phyloP scores from a whole-genome alignment of 2,113 vertebrate species.

The Phylloscopus whistleri region DNA sequence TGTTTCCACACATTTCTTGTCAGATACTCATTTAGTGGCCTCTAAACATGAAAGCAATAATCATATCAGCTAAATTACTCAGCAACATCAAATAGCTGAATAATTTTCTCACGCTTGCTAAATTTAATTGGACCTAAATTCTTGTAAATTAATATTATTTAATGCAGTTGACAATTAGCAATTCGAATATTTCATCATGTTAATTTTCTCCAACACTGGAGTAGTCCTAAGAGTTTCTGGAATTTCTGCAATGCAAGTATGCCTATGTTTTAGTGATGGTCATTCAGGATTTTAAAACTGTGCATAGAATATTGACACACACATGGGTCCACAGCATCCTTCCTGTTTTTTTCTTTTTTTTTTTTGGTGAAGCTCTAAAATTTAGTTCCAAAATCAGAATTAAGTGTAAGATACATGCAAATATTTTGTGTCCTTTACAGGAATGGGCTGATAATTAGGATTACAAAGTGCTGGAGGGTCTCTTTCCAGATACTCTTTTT shows the following conservation, averaged over 20 bases:
- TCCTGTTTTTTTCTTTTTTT: neutral
- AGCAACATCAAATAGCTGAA: conserved; percentile 49
- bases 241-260: neutral
- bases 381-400: neutral
- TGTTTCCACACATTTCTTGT: neutral
- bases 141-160: conserved; percentile 61
- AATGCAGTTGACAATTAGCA: conserved; percentile 21
- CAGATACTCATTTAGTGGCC: conserved; percentile 37
- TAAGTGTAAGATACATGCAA: neutral
- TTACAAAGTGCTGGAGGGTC: neutral
- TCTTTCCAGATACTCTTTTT: neutral
- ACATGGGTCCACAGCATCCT: neutral
- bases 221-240: neutral
- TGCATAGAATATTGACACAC: neutral
- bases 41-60: conserved; percentile 58
- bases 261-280: neutral
- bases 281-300: neutral
- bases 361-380: neutral
- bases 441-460: neutral
- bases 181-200: conserved; percentile 12
- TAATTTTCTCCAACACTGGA: conserved; percentile 18
- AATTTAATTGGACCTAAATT: conserved; percentile 64
- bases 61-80: conserved; percentile 65
- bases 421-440: neutral
- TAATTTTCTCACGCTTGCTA: conserved; percentile 49